phyloP scores from a whole-genome alignment of 2,113 vertebrate species.

The Pristiophorus japonicus region DNA sequence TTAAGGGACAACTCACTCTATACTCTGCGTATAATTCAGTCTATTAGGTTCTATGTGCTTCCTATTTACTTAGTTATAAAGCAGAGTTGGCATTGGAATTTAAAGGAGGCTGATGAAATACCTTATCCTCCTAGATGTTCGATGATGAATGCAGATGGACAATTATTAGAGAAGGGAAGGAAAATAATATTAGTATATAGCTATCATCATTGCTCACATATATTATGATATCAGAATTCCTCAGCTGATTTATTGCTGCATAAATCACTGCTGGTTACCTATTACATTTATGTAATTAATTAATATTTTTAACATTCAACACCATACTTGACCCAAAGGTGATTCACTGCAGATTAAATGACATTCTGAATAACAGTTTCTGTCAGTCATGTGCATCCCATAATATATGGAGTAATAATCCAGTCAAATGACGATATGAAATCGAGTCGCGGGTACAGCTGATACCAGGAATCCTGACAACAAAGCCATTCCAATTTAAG shows the following conservation, averaged over 20 bases:
- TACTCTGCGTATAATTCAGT: not conserved
- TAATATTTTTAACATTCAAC: not conserved
- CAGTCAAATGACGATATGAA: not conserved
- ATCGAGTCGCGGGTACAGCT: not conserved
- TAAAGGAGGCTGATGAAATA: not conserved
- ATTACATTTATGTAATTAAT: not conserved
- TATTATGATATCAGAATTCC: not conserved
- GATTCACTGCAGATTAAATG: not conserved
- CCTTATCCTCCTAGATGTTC: not conserved
- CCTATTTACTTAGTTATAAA: not conserved
- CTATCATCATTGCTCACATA: not conserved
- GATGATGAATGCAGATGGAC: not conserved
- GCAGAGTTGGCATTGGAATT: not conserved
- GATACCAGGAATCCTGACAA: not conserved
- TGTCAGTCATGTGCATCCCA: not conserved
- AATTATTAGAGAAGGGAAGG: not conserved
- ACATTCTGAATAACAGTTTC: not conserved
- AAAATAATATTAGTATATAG: not conserved
- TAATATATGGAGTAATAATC: not conserved
- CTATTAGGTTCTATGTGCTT: not conserved
- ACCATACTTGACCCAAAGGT: not conserved
- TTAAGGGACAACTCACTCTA: not conserved
- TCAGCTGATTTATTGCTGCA: not conserved
- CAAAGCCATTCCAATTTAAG: not conserved
- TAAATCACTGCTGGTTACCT: constrained; percentile 1